Percentiles rank a stretch among this genome's conserved stretches.
These are phyloP conservation scores for Drosophila nebulosa DNA, from an alignment of 1,140 invertebrate genomes.

Conservation along the genomic window DNA sequence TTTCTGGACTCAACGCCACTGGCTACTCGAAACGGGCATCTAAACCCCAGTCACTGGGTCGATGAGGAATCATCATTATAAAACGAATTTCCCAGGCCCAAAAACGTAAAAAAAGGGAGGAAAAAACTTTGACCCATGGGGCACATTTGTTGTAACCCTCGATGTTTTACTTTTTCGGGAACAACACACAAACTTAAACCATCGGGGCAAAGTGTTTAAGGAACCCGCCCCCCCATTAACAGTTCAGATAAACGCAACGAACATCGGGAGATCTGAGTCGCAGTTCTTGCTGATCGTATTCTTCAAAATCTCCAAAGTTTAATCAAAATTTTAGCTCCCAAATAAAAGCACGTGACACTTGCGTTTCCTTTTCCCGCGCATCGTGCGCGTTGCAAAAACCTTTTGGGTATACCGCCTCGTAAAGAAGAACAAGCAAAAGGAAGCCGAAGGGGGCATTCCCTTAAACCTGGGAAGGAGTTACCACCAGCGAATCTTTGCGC, in stretches of 20 bases:
- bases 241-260: not conserved
- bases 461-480: too few relatives aligned
- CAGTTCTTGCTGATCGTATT: not conserved
- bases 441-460: too few relatives aligned
- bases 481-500: too few relatives aligned
- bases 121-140: too few relatives aligned
- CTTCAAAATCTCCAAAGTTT: not conserved
- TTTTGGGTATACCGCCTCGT: not conserved
- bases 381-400: not conserved
- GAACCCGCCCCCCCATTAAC: not conserved
- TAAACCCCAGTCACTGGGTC: not conserved
- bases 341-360: not conserved
- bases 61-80: slow-evolving; percentile 2
- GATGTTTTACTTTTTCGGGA: not conserved
- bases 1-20: slow-evolving; percentile 9
- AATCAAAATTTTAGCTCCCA: not conserved
- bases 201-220: not conserved
- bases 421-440: not conserved
- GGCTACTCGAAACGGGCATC: slow-evolving; percentile 2
- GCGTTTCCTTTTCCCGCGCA: not conserved
- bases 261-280: not conserved
- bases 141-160: slow-evolving; percentile 3
- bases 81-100: too few relatives aligned
- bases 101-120: slow-evolving; percentile 2
- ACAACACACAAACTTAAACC: not conserved